phyloP scores from a whole-genome alignment of 2,113 vertebrate genomes.

The Thermophis baileyi region DNA sequence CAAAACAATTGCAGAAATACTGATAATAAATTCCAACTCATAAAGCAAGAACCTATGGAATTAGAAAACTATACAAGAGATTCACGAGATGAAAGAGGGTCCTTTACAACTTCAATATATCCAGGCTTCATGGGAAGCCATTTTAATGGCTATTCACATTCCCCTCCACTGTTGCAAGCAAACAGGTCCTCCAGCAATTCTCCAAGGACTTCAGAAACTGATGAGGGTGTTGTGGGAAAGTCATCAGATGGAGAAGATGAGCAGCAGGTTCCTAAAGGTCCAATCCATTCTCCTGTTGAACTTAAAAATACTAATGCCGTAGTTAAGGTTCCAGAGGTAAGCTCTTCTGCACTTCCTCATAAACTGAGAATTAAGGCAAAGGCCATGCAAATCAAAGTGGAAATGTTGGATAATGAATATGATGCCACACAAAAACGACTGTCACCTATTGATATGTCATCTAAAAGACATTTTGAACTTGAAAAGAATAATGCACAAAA shows the following conservation, averaged over 20 bases:
- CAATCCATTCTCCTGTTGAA: conserved; percentile 74
- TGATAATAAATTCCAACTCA: conserved; percentile 69
- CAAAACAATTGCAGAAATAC: conserved; percentile 71
- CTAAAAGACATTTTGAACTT: conserved; percentile 71
- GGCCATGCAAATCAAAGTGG: conserved; percentile 89
- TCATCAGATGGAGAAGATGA: conserved; percentile 93
- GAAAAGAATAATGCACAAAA: conserved; percentile 65
- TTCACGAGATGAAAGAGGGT: conserved; percentile 71
- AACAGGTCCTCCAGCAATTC: conserved; percentile 87
- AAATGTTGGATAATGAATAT: conserved; percentile 84
- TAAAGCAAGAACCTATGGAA: conserved; percentile 87
- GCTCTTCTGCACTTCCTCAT: conserved; percentile 88
- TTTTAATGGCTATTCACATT: conserved; percentile 76
- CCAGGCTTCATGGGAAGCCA: conserved; percentile 74
- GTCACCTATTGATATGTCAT: conserved; percentile 72
- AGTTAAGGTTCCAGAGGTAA: conserved; percentile 85
- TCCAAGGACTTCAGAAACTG: conserved; percentile 84
- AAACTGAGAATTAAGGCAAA: conserved; percentile 93
- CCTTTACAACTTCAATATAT: conserved; percentile 77
- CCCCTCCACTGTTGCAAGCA: conserved; percentile 81
- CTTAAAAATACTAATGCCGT: conserved; percentile 77
- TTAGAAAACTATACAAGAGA: conserved; percentile 69
- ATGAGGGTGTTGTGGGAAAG: conserved; percentile 84
- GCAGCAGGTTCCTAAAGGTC: conserved; percentile 93
- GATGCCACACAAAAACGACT: conserved; percentile 78